phyloP scores from a whole-genome alignment of 1,140 invertebrate species.

The Campoletis sonorensis region DNA sequence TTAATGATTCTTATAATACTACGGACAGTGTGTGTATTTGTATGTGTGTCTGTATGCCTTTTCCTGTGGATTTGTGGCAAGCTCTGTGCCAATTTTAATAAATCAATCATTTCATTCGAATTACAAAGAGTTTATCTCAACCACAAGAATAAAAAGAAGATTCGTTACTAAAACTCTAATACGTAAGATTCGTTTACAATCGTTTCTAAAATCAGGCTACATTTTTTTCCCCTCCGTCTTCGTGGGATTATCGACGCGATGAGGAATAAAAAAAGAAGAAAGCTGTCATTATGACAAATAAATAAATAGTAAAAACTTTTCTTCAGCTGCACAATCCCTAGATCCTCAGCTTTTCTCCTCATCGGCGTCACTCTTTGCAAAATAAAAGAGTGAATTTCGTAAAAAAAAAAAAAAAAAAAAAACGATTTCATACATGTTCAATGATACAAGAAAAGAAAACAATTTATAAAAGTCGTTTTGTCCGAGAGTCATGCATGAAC shows the following conservation, averaged over 20 bases:
- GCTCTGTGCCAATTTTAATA: constrained; percentile 14
- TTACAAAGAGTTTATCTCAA: background rate
- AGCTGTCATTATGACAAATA: background rate
- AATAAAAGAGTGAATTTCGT: background rate
- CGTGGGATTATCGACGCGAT: background rate
- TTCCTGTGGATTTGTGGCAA: constrained; percentile 43
- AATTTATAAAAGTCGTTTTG: constrained; percentile 7
- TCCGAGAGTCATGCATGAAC: background rate
- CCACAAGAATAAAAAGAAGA: background rate
- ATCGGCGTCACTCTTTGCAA: background rate
- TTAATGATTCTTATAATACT: constrained; percentile 78
- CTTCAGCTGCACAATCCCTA: constrained; percentile 2
- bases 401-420: background rate
- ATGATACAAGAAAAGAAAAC: constrained; percentile 4
- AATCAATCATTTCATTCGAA: background rate
- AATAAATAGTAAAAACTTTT: constrained; percentile 18
- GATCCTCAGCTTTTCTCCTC: constrained; percentile 1
- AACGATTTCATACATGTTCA: background rate
- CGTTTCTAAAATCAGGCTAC: constrained; percentile 21
- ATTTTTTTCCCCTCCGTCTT: background rate
- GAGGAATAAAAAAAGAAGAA: constrained; percentile 4
- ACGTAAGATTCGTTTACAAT: constrained; percentile 13
- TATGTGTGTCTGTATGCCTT: constrained; percentile 57
- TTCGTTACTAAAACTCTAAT: constrained; percentile 13
- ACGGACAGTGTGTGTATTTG: constrained; percentile 59